Evolutionary conservation across 2,113 vertebrate genomes (phyloP).

Genomic region (Erpornis zantholeuca): DNA sequence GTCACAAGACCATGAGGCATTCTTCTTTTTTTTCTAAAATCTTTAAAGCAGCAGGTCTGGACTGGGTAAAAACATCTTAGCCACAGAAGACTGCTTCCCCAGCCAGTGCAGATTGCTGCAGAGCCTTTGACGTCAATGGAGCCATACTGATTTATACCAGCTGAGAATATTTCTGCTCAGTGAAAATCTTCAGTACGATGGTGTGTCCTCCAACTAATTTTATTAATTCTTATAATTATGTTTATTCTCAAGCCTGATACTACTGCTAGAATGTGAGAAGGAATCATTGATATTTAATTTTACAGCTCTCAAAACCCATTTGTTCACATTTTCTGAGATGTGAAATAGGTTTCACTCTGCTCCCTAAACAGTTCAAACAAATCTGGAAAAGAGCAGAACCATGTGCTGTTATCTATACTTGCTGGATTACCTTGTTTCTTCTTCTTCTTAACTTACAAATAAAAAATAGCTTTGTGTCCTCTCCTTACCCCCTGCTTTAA

Average conservation of each 20-base stretch:
- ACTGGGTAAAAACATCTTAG: background rate
- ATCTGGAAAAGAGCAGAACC: background rate
- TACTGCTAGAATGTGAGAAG: background rate
- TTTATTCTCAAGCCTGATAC: background rate
- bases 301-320: background rate
- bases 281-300: constrained; percentile 18
- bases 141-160: background rate
- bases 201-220: background rate
- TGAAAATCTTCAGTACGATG: background rate
- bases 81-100: constrained; percentile 11
- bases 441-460: background rate
- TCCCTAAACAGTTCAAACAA: background rate
- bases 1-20: constrained; percentile 10
- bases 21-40: constrained; percentile 21
- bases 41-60: constrained; percentile 5
- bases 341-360: background rate
- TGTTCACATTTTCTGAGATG: background rate
- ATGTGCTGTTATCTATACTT: background rate
- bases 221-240: constrained; percentile 7
- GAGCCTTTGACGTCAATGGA: constrained; percentile 25
- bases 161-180: background rate
- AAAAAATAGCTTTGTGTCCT: background rate
- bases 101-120: background rate
- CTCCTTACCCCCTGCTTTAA: background rate
- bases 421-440: background rate